Conservation (phyloP, 2,113 vertebrate genomes). For the Siniperca knerii region DNA sequence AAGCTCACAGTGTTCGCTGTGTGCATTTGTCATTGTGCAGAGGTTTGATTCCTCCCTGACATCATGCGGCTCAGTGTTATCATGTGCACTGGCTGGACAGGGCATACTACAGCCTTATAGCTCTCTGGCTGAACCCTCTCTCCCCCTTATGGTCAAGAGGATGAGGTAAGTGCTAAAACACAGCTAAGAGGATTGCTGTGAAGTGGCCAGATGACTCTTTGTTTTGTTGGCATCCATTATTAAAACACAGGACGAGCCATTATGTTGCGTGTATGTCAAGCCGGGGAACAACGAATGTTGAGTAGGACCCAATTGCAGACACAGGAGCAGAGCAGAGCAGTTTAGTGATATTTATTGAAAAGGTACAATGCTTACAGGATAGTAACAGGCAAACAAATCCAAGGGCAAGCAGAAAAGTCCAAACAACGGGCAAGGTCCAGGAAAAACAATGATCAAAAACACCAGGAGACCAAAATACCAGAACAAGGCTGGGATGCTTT, state of each 20-base stretch:
- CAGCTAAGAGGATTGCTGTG: conserved; percentile 38
- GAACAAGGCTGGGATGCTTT: too few species aligned
- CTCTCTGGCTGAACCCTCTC: conserved; percentile 57
- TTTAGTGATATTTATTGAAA: too few species aligned
- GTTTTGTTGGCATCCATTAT: conserved; percentile 56
- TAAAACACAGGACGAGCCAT: conserved; percentile 43
- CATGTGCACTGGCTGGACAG: conserved; percentile 38
- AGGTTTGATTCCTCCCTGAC: conserved; percentile 73
- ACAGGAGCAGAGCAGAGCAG: too few species aligned
- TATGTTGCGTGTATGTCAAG: not conserved
- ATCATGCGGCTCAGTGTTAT: conserved; percentile 54
- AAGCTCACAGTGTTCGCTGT: conserved; percentile 60
- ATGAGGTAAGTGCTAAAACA: conserved; percentile 75
- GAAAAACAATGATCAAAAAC: too few species aligned
- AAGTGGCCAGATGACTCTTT: conserved; percentile 55
- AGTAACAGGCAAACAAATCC: too few species aligned
- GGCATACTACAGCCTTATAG: conserved; percentile 44
- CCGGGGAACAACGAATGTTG: too few species aligned
- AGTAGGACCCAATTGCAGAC: too few species aligned
- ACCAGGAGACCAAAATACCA: too few species aligned
- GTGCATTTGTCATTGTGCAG: conserved; percentile 75
- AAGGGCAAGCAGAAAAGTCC: too few species aligned
- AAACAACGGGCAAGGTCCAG: too few species aligned
- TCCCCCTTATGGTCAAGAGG: conserved; percentile 50
- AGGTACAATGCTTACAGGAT: too few species aligned